These are phyloP conservation scores for Motacilla tschutschensis DNA, from an alignment of 2,113 vertebrate species.

Conservation along the genomic window DNA sequence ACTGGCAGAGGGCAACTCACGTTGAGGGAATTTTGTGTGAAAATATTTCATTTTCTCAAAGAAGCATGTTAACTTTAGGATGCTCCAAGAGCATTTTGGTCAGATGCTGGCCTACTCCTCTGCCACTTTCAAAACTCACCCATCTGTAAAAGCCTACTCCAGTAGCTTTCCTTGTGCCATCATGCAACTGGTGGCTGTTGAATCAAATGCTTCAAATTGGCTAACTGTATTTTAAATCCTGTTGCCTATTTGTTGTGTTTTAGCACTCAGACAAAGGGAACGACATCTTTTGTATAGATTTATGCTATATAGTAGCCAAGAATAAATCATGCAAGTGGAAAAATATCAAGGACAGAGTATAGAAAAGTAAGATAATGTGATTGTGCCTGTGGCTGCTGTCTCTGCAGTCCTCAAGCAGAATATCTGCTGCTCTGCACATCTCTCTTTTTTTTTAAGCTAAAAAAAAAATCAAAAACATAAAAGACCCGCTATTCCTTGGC, in stretches of 20 bases:
- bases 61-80: neutral
- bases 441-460: neutral
- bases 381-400: neutral
- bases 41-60: neutral
- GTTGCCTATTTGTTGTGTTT: neutral
- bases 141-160: neutral
- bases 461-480: neutral
- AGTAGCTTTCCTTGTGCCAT: neutral
- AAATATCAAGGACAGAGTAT: neutral
- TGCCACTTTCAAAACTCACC: neutral
- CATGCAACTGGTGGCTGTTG: neutral
- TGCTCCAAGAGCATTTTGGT: neutral
- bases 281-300: neutral
- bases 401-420: neutral
- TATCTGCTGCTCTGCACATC: neutral
- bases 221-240: neutral
- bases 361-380: neutral
- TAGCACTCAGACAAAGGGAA: neutral
- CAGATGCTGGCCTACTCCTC: neutral
- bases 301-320: neutral
- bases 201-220: neutral
- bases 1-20: neutral
- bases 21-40: neutral
- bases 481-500: neutral
- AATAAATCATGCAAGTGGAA: neutral